Conservation (phyloP, 2,797 vertebrate genomes). For the Anisognathus igniventris region DNA sequence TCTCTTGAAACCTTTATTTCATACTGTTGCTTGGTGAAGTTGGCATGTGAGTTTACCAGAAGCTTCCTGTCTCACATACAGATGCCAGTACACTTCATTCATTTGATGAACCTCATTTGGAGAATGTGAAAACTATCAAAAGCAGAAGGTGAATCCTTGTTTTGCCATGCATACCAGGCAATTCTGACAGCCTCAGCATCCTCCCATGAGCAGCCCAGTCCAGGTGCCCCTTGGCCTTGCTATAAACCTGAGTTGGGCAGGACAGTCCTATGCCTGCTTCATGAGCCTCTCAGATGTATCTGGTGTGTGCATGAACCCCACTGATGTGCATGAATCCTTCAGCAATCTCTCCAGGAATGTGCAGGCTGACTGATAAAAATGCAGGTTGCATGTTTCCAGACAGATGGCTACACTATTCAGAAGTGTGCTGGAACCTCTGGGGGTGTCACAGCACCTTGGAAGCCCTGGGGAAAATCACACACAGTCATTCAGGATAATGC, state of each 20-base stretch:
- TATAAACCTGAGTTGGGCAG: background rate
- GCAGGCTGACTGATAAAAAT: background rate
- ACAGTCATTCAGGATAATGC: background rate
- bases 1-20: background rate
- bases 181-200: background rate
- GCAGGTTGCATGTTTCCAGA: background rate
- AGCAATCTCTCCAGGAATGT: background rate
- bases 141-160: background rate
- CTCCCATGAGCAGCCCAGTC: background rate
- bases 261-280: background rate
- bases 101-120: background rate
- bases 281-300: background rate
- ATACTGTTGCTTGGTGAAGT: background rate
- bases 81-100: background rate
- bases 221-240: background rate
- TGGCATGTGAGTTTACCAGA: background rate
- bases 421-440: background rate
- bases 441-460: fast-evolving
- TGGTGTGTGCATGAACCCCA: background rate
- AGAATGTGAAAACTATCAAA: background rate
- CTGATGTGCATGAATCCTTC: fast-evolving
- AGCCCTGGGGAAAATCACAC: background rate
- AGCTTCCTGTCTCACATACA: background rate
- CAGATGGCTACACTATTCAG: background rate
- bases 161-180: background rate